Percentiles rank a stretch among this genome's conserved stretches.
Conservation (phyloP, 2,797 vertebrate species). For the Sebastes taczanowskii region DNA sequence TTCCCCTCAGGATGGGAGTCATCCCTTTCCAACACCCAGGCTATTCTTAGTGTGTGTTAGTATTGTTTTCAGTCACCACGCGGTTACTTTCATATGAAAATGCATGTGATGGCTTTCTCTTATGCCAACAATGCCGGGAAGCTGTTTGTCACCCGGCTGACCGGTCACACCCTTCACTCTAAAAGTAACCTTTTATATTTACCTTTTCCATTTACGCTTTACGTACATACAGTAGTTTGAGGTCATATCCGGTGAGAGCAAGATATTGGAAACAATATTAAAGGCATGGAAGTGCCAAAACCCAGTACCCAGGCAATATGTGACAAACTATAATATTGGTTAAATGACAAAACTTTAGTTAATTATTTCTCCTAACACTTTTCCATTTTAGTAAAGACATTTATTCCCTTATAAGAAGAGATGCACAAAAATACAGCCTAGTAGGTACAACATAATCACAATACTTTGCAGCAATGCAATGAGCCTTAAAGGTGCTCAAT, state of each 20-base stretch:
- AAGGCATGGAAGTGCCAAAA: background rate
- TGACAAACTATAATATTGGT: background rate
- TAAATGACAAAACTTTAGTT: background rate
- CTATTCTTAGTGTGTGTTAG: conserved; percentile 77
- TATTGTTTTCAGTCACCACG: conserved; percentile 82
- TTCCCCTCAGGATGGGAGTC: conserved; percentile 76
- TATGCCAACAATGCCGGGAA: conserved; percentile 82
- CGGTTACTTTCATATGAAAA: conserved; percentile 76
- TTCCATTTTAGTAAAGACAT: background rate
- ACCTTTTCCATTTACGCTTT: conserved; percentile 36
- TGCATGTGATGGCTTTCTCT: conserved; percentile 71
- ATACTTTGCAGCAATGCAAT: background rate
- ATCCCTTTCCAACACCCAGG: conserved; percentile 76
- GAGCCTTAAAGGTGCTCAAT: background rate
- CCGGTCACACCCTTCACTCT: conserved; percentile 55
- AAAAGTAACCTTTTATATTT: conserved; percentile 35
- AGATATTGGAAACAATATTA: background rate
- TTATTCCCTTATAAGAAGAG: background rate
- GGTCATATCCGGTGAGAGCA: background rate
- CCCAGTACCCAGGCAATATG: background rate
- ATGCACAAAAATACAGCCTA: background rate
- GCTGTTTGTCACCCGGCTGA: conserved; percentile 78
- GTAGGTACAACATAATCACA: background rate
- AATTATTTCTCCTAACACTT: background rate
- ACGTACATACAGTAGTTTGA: background rate